phyloP scores from a whole-genome alignment of 1,140 invertebrate genomes.

The Bilobella aurantiaca region DNA sequence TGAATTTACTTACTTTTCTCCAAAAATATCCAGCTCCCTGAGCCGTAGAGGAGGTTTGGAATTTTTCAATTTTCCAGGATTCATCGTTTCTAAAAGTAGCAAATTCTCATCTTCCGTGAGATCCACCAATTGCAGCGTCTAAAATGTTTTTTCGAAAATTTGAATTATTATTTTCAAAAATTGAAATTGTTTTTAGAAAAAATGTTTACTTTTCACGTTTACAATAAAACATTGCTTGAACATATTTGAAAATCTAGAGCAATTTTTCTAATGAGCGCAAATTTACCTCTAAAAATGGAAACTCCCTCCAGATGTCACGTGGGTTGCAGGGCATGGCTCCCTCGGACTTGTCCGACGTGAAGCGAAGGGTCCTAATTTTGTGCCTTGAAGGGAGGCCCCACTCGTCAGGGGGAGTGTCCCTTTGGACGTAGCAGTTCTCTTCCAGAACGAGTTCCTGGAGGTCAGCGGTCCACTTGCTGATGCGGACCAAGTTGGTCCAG shows the following conservation, averaged over 20 bases:
- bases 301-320: neutral
- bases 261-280: neutral
- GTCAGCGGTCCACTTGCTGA: neutral
- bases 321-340: neutral
- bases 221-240: neutral
- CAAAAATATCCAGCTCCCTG: slow-evolving; percentile 1
- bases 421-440: neutral
- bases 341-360: neutral
- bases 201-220: no score
- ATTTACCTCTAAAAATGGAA: neutral
- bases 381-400: neutral
- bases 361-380: neutral
- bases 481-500: neutral
- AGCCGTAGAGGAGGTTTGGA: neutral
- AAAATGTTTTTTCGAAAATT: neutral
- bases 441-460: neutral
- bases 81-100: neutral
- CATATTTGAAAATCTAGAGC: neutral
- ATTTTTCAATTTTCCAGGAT: neutral
- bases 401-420: neutral
- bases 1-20: neutral
- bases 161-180: neutral
- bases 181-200: neutral
- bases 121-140: neutral
- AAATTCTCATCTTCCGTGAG: neutral